phyloP scores from a whole-genome alignment of 2,113 vertebrate species.

The Elgaria multicarinata region DNA sequence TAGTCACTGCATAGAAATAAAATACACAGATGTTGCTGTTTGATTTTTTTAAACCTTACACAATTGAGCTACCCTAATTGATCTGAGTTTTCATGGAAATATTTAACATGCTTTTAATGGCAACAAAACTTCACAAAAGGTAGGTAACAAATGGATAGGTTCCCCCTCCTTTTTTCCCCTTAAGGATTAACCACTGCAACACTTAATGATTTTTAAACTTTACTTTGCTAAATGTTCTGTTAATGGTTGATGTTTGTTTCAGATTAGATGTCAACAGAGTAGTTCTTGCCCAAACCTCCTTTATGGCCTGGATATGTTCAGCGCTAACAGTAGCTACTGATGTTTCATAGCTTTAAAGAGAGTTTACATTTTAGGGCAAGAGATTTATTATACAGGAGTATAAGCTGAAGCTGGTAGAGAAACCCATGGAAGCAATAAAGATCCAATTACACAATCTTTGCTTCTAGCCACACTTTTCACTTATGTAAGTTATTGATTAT shows the following conservation, averaged over 20 bases:
- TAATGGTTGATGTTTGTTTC: background rate
- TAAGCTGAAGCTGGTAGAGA: constrained; percentile 58
- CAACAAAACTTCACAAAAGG: background rate
- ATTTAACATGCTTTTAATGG: background rate
- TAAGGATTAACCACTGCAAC: background rate
- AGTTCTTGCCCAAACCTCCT: background rate
- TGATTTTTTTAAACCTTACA: background rate
- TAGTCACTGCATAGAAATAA: background rate
- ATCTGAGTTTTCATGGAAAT: background rate
- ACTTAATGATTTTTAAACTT: constrained; percentile 7
- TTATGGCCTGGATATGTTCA: constrained; percentile 39
- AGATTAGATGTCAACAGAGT: background rate
- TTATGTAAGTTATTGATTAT: constrained; percentile 82
- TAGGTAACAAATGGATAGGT: background rate
- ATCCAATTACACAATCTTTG: constrained; percentile 77
- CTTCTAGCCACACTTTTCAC: constrained; percentile 79
- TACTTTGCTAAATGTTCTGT: background rate
- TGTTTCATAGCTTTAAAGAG: constrained; percentile 68
- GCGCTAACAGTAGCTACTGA: constrained; percentile 65
- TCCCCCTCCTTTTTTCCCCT: background rate
- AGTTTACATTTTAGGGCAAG: constrained; percentile 59
- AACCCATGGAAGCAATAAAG: constrained; percentile 81
- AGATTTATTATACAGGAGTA: constrained; percentile 59
- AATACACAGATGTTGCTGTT: background rate
- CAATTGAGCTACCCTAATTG: background rate